Evolutionary conservation across 2,797 vertebrate genomes (phyloP), one percentile per base, ranked within the genome.

Genomic region (Morelia viridis): DNA sequence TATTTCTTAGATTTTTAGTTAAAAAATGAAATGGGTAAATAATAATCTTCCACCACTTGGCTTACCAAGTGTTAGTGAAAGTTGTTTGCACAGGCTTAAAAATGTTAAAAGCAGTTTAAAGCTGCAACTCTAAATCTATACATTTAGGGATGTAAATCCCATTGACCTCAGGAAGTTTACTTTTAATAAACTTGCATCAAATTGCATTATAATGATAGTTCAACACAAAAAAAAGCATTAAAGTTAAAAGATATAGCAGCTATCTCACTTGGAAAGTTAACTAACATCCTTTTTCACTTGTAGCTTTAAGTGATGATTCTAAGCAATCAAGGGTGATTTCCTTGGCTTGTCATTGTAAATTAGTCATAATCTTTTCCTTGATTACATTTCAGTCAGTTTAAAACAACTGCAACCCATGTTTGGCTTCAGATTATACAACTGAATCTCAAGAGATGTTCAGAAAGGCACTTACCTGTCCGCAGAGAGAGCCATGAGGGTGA

Each of bases 401-500:
- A 93, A 61, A 64, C 22, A 56, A 88, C 13, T 26, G 68, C 1
- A 0, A 60, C 91, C 71, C 9, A 46, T 0, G 0, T 85, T 58
- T 8, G 22, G 84, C 88, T 58, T 83, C 6, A 83, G 76, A 1
- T 5, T 71, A 94, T 24, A 8, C 1, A 0, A 80, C 5, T 92
- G 88, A 65, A 93, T 87, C 68, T 65, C 76, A 88, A 95, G 85
- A 92, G 35, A 85, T 84, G 94, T 80, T 62, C 9, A 93, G 64
- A 61, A 92, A 35, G 89, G 31, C n/a, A 92, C 97, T 96, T 98
- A 99, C 99, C 99, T 99, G 98, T 99, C 99, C 65, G 99, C 99
- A 0, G 99, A 99, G 91, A 99, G 98, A 50, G 99, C 99, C 0
- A 98, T 99, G 92, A 99, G 98, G 0, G 99, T 99, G 95, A 99